Percentiles rank a stretch among this genome's conserved stretches.
phyloP scores from a whole-genome alignment of 1,140 invertebrate species.

The Daktulosphaira vitifoliae region DNA sequence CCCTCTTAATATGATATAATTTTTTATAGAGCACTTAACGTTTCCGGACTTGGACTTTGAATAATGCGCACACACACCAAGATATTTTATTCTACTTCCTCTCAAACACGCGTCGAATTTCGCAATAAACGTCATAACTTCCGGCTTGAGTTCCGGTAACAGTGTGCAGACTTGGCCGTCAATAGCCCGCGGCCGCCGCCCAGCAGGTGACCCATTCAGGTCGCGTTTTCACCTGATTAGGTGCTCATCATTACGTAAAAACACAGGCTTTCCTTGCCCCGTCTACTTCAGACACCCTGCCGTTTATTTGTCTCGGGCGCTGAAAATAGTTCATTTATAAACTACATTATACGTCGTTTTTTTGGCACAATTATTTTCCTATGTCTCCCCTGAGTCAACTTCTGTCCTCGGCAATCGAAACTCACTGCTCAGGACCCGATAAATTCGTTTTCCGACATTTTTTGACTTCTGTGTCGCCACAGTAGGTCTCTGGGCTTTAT shows the following conservation, averaged over 20 bases:
- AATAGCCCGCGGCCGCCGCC: background rate
- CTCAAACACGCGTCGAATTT: constrained; percentile 30
- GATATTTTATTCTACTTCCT: constrained; percentile 16
- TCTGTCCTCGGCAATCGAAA: no score
- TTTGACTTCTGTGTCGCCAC: constrained; percentile 21
- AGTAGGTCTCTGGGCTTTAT: constrained; percentile 17
- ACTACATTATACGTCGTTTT: background rate
- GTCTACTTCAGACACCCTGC: constrained; percentile 8
- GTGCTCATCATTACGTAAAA: constrained; percentile 33
- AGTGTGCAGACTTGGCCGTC: background rate
- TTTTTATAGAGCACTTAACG: background rate
- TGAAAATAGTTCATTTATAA: background rate
- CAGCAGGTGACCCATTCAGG: constrained; percentile 32
- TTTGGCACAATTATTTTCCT: no score
- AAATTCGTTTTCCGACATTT: background rate
- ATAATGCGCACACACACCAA: background rate
- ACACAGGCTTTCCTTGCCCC: constrained; percentile 14
- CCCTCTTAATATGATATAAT: no score
- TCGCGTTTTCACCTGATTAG: constrained; percentile 33
- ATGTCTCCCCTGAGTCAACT: no score
- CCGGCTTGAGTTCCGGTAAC: background rate
- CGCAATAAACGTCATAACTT: constrained; percentile 33
- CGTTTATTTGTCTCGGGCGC: constrained; percentile 15
- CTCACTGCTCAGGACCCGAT: no score
- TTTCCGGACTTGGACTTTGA: constrained; percentile 13